These are phyloP conservation scores for Papilio polyxenes DNA, from an alignment of 1,140 invertebrate genomes.

Conservation along the genomic window DNA sequence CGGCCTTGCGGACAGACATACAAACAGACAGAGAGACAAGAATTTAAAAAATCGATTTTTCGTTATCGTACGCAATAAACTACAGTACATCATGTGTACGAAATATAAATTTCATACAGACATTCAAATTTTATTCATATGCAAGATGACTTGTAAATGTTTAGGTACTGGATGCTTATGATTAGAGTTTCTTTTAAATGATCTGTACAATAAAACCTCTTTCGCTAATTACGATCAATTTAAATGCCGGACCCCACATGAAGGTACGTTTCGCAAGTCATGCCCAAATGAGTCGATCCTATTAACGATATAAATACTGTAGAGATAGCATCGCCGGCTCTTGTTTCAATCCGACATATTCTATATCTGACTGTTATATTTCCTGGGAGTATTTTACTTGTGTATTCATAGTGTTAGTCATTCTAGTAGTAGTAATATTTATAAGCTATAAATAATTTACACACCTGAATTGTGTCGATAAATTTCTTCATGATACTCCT, in stretches of 20 bases:
- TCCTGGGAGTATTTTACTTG: neutral
- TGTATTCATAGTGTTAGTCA: constrained; percentile 6
- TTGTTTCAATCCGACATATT: constrained; percentile 38
- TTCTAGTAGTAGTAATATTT: no score
- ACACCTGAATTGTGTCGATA: neutral
- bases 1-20: no score
- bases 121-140: no score
- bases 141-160: no score
- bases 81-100: no score
- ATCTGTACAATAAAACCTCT: constrained; percentile 3
- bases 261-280: constrained; percentile 60
- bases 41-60: no score
- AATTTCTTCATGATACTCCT: neutral
- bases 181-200: neutral
- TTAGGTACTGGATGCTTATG: no score
- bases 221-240: constrained; percentile 26
- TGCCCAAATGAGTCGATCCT: constrained; percentile 67
- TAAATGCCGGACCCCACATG: constrained; percentile 61
- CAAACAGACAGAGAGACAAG: no score
- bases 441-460: neutral
- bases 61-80: no score
- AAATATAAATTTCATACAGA: no score
- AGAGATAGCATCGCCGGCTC: constrained; percentile 52
- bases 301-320: constrained; percentile 64
- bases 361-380: neutral